Evolutionary conservation across 2,113 vertebrate genomes (phyloP).

Genomic region (Cyrtonyx montezumae): DNA sequence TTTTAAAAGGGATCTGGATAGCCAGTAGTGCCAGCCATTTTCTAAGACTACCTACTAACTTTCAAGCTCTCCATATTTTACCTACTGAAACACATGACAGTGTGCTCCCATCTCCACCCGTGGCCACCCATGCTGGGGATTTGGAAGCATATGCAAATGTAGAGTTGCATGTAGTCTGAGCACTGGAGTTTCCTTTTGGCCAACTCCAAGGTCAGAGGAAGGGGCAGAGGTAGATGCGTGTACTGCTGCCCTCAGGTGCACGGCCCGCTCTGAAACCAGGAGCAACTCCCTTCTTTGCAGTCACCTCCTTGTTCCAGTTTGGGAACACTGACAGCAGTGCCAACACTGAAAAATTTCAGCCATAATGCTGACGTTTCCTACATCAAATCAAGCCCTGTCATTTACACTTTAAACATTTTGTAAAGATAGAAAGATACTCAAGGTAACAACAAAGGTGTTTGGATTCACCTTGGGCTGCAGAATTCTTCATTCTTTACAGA

Average conservation of each 20-base stretch:
- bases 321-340: neutral
- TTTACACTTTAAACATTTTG: neutral
- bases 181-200: neutral
- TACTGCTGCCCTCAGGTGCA: rapidly evolving
- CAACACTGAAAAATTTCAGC: neutral
- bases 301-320: rapidly evolving
- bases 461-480: neutral
- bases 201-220: neutral
- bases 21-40: neutral
- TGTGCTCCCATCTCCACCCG: rapidly evolving
- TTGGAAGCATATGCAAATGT: neutral
- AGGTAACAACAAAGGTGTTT: neutral
- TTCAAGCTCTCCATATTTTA: neutral
- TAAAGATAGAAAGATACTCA: neutral
- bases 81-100: rapidly evolving
- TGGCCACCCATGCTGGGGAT: neutral
- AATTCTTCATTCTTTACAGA: neutral
- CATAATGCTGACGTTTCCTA: neutral
- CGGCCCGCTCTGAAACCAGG: rapidly evolving
- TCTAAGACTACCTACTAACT: neutral
- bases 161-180: neutral
- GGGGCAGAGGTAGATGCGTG: rapidly evolving
- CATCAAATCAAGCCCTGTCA: neutral
- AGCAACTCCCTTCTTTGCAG: neutral
- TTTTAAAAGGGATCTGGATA: neutral